phyloP scores from a whole-genome alignment of 2,888 invertebrate genomes.

The Drosophila fulvimacula region DNA sequence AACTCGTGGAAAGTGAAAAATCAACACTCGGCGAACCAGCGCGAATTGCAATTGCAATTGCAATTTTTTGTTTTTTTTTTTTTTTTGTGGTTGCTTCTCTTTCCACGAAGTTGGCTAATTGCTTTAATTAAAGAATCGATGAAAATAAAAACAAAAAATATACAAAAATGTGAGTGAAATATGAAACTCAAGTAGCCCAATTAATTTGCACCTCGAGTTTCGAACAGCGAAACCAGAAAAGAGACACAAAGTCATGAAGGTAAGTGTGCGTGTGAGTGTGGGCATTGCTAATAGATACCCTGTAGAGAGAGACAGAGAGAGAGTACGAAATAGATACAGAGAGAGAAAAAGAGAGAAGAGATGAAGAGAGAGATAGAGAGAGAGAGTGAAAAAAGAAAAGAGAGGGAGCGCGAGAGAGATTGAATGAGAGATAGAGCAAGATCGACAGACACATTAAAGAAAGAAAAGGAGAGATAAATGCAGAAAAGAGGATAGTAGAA shows the following conservation, averaged over 20 bases:
- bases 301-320: not conserved
- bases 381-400: not conserved
- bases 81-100: slow-evolving; percentile 3
- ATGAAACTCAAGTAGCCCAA: slow-evolving; percentile 62
- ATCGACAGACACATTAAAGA: not conserved
- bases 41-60: slow-evolving; percentile 29
- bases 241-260: not conserved
- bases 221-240: slow-evolving; percentile 7
- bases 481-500: not conserved
- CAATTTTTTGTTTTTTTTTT: not conserved
- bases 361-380: not conserved
- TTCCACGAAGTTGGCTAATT: slow-evolving; percentile 71
- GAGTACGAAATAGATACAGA: not conserved
- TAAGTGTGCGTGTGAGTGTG: not conserved
- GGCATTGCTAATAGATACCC: not conserved
- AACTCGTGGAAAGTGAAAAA: slow-evolving; percentile 54
- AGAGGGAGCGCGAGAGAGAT: not conserved
- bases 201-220: slow-evolving; percentile 66
- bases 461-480: not conserved
- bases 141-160: slow-evolving; percentile 29
- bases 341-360: not conserved
- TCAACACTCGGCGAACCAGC: slow-evolving; percentile 38
- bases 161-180: slow-evolving; percentile 37
- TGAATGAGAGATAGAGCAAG: not conserved
- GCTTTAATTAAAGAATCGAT: slow-evolving; percentile 70